Evolutionary conservation across 1,140 invertebrate species (phyloP).

Genomic region (Drosophila oshimai): DNA sequence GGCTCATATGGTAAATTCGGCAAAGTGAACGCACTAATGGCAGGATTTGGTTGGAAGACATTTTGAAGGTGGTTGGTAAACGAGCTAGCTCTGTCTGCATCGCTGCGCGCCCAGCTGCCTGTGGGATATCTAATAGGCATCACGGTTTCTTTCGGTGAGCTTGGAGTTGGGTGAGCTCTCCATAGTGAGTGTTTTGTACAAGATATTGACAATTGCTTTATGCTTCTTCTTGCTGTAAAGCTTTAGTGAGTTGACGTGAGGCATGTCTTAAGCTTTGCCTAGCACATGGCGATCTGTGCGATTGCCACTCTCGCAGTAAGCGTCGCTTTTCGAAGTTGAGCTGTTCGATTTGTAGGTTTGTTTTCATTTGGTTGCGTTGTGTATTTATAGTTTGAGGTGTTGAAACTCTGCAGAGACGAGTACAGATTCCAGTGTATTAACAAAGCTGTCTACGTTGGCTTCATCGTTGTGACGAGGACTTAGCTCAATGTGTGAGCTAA

Average conservation of each 20-base stretch:
- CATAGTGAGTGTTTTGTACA: not conserved
- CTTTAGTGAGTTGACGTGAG: not conserved
- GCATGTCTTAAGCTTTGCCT: not conserved
- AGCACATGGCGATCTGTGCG: not conserved
- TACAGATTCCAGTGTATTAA: not conserved
- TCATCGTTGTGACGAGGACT: not conserved
- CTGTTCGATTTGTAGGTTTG: not conserved
- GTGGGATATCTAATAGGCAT: not conserved
- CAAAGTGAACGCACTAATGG: too few relatives aligned
- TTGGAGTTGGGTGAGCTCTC: not conserved
- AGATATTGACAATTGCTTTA: not conserved
- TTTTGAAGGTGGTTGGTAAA: too few relatives aligned
- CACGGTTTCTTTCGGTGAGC: not conserved
- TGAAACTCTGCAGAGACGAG: not conserved
- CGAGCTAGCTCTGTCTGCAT: not conserved
- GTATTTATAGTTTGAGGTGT: not conserved
- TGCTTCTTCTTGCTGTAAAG: not conserved
- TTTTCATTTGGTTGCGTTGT: not conserved
- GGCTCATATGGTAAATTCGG: too few relatives aligned
- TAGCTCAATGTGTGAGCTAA: not conserved
- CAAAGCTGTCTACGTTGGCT: not conserved
- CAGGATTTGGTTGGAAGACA: too few relatives aligned
- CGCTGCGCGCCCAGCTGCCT: not conserved
- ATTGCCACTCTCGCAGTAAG: not conserved
- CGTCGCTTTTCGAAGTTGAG: not conserved